These are phyloP conservation scores for Apostichopus japonicus DNA, from an alignment of 35 echinoderm and acorn worm species.

Conservation along the genomic window DNA sequence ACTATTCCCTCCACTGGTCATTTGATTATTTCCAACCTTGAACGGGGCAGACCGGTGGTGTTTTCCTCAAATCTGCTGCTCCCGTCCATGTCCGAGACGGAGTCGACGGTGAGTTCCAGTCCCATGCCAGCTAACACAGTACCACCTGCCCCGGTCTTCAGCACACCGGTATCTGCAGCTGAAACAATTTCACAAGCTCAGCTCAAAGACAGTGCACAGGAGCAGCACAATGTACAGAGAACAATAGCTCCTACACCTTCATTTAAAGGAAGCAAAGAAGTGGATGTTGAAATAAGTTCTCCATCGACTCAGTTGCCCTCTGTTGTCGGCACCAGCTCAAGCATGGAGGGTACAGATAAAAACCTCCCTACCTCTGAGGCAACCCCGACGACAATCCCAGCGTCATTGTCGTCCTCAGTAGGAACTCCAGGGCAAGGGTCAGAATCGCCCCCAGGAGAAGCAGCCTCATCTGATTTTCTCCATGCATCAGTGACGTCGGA, in stretches of 20 bases:
- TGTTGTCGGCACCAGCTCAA: neutral
- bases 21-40: conserved; percentile 39
- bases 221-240: neutral
- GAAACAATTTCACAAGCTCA: neutral
- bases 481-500: neutral
- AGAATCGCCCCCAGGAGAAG: neutral
- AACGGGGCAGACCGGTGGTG: neutral
- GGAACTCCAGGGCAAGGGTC: neutral
- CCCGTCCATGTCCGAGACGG: neutral
- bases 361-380: neutral
- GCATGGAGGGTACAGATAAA: neutral
- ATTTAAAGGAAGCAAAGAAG: neutral
- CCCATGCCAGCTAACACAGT: neutral
- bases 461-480: neutral
- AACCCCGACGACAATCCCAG: neutral
- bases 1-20: neutral
- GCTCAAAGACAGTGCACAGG: neutral
- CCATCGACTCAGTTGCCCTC: neutral
- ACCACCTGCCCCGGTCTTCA: neutral
- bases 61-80: neutral
- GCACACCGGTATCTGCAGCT: neutral
- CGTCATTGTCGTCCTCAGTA: neutral
- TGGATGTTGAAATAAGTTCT: neutral
- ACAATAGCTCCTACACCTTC: conserved; percentile 41
- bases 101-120: neutral